Conservation (phyloP, 30 jellyfish, hydroid and myxozoan genomes). For the Mastigias papua region DNA sequence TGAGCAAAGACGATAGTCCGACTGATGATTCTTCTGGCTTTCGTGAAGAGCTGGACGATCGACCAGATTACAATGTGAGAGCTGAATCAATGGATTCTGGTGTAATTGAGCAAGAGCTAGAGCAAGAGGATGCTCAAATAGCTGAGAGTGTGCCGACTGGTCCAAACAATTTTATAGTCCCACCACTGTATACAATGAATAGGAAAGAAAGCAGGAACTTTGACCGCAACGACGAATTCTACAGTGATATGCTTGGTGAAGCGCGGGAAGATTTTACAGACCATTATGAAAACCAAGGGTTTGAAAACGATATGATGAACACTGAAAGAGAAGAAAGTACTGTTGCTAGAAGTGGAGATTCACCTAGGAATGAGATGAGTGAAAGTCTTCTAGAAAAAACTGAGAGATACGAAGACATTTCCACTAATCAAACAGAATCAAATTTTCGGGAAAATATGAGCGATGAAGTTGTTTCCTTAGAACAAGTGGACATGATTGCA, state of each 20-base stretch:
- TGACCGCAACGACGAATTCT: constrained; percentile 24
- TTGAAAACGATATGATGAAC: background rate
- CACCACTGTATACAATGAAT: constrained; percentile 45
- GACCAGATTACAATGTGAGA: constrained; percentile 53
- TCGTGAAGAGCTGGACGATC: constrained; percentile 52
- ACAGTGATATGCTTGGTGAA: constrained; percentile 60
- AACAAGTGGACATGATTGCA: background rate
- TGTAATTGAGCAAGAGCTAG: constrained; percentile 58
- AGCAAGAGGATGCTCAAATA: constrained; percentile 35
- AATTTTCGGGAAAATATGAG: background rate
- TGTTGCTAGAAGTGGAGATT: background rate
- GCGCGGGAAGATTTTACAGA: constrained; percentile 40
- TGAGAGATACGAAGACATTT: background rate
- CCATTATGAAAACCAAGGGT: background rate
- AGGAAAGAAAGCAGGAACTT: constrained; percentile 3
- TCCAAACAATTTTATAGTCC: constrained; percentile 16
- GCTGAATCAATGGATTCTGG: constrained; percentile 71
- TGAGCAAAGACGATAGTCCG: constrained; percentile 1
- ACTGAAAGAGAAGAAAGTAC: background rate
- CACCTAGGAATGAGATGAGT: background rate
- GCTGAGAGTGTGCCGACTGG: constrained; percentile 36
- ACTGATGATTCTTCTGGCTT: constrained; percentile 66
- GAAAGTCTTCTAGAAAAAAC: background rate
- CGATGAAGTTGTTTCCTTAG: background rate
- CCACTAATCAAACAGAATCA: background rate